Evolutionary conservation across 1,140 invertebrate species (phyloP), one percentile per base, ranked within the genome.

Genomic region (Leptinotarsa lineolata): DNA sequence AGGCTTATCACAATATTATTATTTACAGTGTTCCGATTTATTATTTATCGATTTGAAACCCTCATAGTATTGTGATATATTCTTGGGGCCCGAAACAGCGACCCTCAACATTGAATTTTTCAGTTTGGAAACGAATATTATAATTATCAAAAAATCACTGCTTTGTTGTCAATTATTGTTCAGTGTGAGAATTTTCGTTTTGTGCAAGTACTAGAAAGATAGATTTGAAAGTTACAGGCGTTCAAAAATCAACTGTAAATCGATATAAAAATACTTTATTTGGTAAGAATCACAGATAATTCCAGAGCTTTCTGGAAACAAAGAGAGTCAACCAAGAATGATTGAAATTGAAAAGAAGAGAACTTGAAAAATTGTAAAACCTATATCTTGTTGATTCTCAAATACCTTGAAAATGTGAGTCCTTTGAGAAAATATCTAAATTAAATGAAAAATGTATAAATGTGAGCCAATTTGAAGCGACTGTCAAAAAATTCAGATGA

Each of bases 1-100:
- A 78, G 70, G 67, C 75, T 73, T 77, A 78, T 78, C 77, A 78
- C 77, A 78, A 74, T 78, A 77, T 72, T 73, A 72, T 74, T 74
- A 78, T 77, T 76, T 75, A 78, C 77, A 76, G 59, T 66, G 72
- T 22, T 21, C 54, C 58, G 24, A 5, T 21, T 68, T 12, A 15
- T 67, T 39, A 20, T 67, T 67, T 24, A 65, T 16, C 15, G 63
- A 65, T 39, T 39, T 39, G 18, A 65, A 18, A 45, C 39, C 65
- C 20, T 39, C 65, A 20, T 67, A 8, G 65, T 45, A 21, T 68
- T 68, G 67, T 20, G 48, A 16, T 21, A 46, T 46, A 39, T 20
- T 21, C n/a, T 59, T 18, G 22, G 46, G 18, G 2, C 13, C 16
- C 2, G 11, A 60, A 21, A 54, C 20, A 66, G 70, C 70, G 13